Conservation (phyloP, 2,888 invertebrate species). For the Platynereis dumerilii region DNA sequence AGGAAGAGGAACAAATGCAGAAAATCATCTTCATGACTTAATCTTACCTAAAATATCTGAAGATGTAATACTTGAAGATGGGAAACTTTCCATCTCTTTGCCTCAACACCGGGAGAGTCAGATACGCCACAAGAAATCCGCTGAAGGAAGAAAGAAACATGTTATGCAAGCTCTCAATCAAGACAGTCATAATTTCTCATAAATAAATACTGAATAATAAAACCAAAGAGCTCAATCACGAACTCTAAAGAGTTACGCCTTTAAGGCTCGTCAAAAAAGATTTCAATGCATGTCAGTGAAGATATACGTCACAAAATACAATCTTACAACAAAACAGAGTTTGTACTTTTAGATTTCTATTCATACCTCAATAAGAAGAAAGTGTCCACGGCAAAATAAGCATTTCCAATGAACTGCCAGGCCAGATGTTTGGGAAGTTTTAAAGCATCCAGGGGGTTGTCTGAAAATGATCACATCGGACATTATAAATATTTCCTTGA, state of each 20-base stretch:
- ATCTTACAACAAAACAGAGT: no score
- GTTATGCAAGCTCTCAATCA: background rate
- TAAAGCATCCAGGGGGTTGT: background rate
- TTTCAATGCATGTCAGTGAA: no score
- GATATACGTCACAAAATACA: no score
- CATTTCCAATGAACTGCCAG: constrained; percentile 23
- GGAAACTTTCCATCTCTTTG: constrained; percentile 1
- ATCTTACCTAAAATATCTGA: constrained; percentile 2
- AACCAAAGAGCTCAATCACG: no score
- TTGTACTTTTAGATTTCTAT: no score
- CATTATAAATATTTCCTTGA: no score
- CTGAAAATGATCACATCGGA: no score
- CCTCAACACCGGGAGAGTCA: background rate
- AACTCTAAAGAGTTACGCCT: no score
- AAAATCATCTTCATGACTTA: no score
- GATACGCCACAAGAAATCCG: constrained; percentile 6
- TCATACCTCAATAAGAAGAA: constrained; percentile 26
- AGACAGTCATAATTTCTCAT: no score
- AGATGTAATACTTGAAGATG: background rate
- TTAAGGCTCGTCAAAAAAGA: no score
- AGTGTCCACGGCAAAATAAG: constrained; percentile 22
- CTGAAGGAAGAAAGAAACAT: background rate
- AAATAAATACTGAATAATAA: no score
- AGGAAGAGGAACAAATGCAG: background rate
- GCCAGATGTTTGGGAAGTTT: background rate